These are phyloP conservation scores for Carollia perspicillata DNA, from an alignment of 2,113 vertebrate genomes.

Conservation along the genomic window DNA sequence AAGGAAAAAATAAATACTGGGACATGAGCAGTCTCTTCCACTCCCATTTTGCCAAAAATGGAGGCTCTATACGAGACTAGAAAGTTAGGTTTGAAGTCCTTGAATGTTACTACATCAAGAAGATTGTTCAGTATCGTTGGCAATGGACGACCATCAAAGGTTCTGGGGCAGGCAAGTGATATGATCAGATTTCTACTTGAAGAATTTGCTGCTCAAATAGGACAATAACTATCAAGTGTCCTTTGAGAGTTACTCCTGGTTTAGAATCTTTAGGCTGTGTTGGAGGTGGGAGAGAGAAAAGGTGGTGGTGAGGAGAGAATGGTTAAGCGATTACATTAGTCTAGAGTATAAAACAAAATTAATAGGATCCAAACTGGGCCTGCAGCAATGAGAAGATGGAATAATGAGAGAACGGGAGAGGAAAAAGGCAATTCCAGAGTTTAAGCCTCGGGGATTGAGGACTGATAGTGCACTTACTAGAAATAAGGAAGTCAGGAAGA, in stretches of 20 bases:
- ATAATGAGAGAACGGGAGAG: neutral
- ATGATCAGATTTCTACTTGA: neutral
- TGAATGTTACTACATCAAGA: neutral
- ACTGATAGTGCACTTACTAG: neutral
- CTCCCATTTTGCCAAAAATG: neutral
- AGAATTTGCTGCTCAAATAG: neutral
- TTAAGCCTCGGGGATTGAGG: neutral
- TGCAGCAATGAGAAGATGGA: neutral
- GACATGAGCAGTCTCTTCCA: neutral
- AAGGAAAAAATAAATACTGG: neutral
- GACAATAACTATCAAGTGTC: neutral
- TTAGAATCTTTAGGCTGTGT: neutral
- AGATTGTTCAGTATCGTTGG: neutral
- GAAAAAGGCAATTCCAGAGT: slow-evolving; percentile 1
- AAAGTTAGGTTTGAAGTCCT: neutral
- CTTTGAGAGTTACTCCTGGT: neutral
- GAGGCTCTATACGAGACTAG: neutral
- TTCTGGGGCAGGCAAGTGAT: neutral
- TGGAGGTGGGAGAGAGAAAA: neutral
- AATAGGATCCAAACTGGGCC: neutral
- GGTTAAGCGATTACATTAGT: neutral
- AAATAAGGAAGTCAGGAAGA: neutral
- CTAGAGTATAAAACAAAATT: neutral
- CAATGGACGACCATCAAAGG: neutral
- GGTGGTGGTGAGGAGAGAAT: neutral